These are phyloP conservation scores for Mactromeris polynyma DNA, from an alignment of 2,888 invertebrate genomes.

Conservation along the genomic window DNA sequence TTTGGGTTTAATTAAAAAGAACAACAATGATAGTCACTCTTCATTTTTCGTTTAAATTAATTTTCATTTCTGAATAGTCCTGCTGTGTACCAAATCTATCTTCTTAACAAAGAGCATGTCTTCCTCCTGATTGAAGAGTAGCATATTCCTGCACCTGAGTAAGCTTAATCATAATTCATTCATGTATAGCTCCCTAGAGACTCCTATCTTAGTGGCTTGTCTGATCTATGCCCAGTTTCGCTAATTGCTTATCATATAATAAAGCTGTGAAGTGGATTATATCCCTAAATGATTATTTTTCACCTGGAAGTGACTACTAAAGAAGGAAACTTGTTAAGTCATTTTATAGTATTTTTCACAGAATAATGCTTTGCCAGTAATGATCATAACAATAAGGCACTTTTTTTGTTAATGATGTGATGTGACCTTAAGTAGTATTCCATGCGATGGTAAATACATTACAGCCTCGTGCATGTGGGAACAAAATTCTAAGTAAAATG, in stretches of 20 bases:
- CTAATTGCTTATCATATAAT: slow-evolving; percentile 2
- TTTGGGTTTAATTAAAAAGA: background rate
- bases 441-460: no score
- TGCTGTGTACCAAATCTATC: background rate
- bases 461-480: no score
- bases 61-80: slow-evolving; percentile 9
- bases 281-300: background rate
- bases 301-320: background rate
- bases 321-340: background rate
- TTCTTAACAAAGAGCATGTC: background rate
- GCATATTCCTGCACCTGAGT: slow-evolving; percentile 16
- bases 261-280: background rate
- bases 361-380: background rate
- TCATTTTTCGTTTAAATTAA: background rate
- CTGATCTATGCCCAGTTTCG: background rate
- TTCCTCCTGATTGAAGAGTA: slow-evolving; percentile 16
- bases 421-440: no score
- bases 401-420: no score
- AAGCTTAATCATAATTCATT: background rate
- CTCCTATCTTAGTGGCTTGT: background rate
- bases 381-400: background rate
- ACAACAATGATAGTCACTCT: background rate
- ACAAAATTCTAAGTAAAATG: no score
- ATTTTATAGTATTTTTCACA: background rate
- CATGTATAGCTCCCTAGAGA: background rate